Base-by-base conservation (phyloP, 1,140 invertebrate genomes). In the Lutraria rhynchaena region DNA sequence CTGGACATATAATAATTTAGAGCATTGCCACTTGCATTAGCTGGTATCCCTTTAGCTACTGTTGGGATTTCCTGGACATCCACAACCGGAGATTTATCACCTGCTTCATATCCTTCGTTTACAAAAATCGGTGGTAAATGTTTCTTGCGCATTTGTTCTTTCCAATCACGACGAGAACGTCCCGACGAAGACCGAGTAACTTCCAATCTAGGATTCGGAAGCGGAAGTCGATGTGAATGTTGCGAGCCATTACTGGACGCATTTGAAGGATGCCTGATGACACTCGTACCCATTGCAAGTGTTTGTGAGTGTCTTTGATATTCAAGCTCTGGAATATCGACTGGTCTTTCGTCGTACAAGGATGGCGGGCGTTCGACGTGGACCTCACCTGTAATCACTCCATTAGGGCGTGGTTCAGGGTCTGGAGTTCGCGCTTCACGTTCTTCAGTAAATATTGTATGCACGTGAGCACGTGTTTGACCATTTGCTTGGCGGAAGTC, bases 71-170 rank as follows among this genome's bases (percentile, higher is more conserved):
- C 41, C 9, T 60, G 17, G 13, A 49, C 41, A 41, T 65, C 53
- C 65, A 7, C 33, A 15, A 65, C 35, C 0, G 31, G 31, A 29
- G 51, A 37, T 4, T 24, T 69, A 31, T 77, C 67, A 1, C 81
- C 83, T 11, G 67, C 35, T 15, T 85, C 78, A 71, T 77, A 82
- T 2, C 86, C 83, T 44, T 85, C 70, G 71, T 86, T 86, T 24
- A 88, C 71, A 58, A 86, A 86, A 41, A 87, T 82, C n/a, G 86
- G 69, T 0, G 84, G 86, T 11, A 87, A 69, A 55, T 87, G 83
- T 58, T 87, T 88, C 49, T 83, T 85, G 22, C 82, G 76, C 82
- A 87, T 84, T 31, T 83, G 78, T 57, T 87, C 83, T 60, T 86
- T 88, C 84, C 84, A 86, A 29, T 82, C 78, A 15, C 70, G 31